These are phyloP conservation scores for Tupaia chinensis DNA, from an alignment of 2,113 vertebrate species.

Conservation along the genomic window DNA sequence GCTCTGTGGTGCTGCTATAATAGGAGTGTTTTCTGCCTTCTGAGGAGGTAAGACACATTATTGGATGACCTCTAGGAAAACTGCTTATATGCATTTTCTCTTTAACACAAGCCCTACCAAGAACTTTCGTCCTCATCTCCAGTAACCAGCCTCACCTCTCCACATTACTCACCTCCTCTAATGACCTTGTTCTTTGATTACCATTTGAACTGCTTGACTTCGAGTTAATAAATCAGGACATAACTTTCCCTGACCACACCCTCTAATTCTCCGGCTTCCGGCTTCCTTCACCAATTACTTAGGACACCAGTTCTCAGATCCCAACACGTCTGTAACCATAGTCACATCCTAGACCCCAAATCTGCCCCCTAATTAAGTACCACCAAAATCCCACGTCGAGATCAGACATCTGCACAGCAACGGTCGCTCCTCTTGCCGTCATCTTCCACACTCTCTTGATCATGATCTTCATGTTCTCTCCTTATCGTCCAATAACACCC, in stretches of 20 bases:
- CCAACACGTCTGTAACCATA: not conserved
- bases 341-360: not conserved
- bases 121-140: not conserved
- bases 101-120: not conserved
- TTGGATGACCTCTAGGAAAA: not conserved
- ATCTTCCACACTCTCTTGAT: not conserved
- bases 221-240: not conserved
- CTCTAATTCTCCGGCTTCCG: not conserved
- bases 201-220: not conserved
- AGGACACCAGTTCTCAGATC: not conserved
- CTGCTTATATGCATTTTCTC: not conserved
- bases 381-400: not conserved
- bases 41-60: not conserved
- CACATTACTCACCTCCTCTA: rapidly evolving
- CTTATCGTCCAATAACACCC: no score
- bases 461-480: no score
- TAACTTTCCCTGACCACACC: not conserved
- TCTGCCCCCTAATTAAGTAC: not conserved
- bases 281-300: not conserved
- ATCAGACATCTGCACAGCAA: not conserved
- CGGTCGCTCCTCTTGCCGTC: not conserved
- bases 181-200: not conserved
- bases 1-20: not conserved
- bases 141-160: not conserved
- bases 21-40: not conserved